phyloP scores from a whole-genome alignment of 2,797 vertebrate species.

The Sparidentex hasta region DNA sequence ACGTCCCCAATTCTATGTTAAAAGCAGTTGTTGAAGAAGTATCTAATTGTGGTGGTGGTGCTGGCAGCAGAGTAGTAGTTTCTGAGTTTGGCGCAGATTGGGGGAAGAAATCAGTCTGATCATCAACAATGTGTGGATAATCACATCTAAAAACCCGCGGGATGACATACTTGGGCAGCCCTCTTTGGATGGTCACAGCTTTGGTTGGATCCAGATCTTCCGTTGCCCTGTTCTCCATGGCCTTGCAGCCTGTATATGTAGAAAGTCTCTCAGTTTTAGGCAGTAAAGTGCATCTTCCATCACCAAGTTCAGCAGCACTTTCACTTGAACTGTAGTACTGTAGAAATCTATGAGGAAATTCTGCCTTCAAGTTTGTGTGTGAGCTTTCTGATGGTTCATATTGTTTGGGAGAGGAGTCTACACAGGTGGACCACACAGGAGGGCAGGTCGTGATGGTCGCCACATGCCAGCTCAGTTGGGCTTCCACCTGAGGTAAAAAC shows the following conservation, averaged over 20 bases:
- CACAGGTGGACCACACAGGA: conserved; percentile 73
- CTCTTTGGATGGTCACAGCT: conserved; percentile 25
- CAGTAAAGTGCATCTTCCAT: not conserved
- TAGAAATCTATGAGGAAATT: not conserved
- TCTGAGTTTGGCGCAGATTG: conserved; percentile 19
- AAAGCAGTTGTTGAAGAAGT: not conserved
- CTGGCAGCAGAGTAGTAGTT: not conserved
- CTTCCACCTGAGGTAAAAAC: conserved; percentile 72
- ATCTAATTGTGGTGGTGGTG: conserved; percentile 6
- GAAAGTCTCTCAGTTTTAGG: not conserved
- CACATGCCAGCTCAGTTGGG: conserved; percentile 66
- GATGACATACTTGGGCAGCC: conserved; percentile 53
- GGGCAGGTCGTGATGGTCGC: conserved; percentile 76
- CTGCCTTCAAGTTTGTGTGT: not conserved
- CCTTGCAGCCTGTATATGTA: not conserved
- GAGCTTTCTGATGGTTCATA: conserved; percentile 20
- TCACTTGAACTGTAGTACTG: not conserved
- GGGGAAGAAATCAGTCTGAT: conserved; percentile 16
- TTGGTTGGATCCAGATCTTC: conserved; percentile 1
- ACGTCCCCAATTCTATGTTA: not conserved
- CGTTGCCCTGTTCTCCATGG: not conserved
- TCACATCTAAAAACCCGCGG: conserved; percentile 54
- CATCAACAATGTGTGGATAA: conserved; percentile 12
- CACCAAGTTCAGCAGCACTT: conserved; percentile 17
- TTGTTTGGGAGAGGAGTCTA: conserved; percentile 42